Percentiles rank a stretch among this genome's conserved stretches.
Conservation (phyloP, 2,888 invertebrate species). For the Philhelius pedissequus region DNA sequence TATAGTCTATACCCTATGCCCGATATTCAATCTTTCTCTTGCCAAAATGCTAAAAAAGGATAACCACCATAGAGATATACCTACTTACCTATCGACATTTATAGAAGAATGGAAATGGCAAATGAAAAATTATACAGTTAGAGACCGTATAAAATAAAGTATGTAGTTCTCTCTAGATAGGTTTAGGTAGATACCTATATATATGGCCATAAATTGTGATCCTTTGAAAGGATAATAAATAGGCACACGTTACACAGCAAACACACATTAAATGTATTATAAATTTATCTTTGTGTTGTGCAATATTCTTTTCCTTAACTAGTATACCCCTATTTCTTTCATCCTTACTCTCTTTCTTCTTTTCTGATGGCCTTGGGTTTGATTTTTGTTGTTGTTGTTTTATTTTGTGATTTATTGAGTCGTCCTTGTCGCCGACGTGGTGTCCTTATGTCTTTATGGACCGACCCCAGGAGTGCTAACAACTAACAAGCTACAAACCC, state of each 20-base stretch:
- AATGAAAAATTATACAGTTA: conserved; percentile 59
- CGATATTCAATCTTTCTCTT: conserved; percentile 30
- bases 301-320: background rate
- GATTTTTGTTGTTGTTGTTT: background rate
- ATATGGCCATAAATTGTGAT: conserved; percentile 49
- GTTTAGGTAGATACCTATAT: conserved; percentile 12
- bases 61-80: conserved; percentile 1
- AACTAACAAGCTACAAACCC: conserved; percentile 65
- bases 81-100: background rate
- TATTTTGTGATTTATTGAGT: conserved; percentile 49
- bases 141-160: conserved; percentile 7
- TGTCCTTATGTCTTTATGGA: conserved; percentile 64
- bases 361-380: conserved; percentile 18
- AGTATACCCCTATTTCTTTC: background rate
- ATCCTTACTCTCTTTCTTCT: background rate
- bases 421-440: conserved; percentile 55
- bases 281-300: conserved; percentile 51
- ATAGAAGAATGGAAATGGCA: background rate
- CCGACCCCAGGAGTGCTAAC: conserved; percentile 55
- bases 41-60: conserved; percentile 25
- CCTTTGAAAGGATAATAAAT: conserved; percentile 61
- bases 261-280: conserved; percentile 65
- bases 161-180: background rate
- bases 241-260: conserved; percentile 64
- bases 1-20: background rate